Percentiles rank a stretch among this genome's conserved stretches.
These are phyloP conservation scores for Perccottus glenii DNA, from an alignment of 2,113 vertebrate genomes.

Conservation along the genomic window DNA sequence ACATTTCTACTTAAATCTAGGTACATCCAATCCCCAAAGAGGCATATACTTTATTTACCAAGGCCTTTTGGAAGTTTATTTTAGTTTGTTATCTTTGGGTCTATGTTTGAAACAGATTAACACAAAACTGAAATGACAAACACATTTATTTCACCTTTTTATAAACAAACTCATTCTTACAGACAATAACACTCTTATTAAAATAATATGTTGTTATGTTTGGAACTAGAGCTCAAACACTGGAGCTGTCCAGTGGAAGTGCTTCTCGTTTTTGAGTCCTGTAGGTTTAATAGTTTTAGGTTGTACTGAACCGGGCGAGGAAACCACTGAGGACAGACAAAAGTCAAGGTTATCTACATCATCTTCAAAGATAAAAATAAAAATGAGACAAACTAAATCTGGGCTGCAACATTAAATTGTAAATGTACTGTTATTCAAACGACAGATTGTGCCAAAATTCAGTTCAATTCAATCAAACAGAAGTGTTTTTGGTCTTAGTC, in stretches of 20 bases:
- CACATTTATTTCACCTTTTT: not conserved
- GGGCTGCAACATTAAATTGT: too few species aligned
- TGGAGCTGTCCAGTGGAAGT: slow-evolving; percentile 36
- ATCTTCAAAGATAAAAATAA: too few species aligned
- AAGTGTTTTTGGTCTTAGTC: too few species aligned
- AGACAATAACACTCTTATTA: not conserved
- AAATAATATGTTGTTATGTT: not conserved
- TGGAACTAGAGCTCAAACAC: not conserved
- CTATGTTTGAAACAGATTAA: not conserved
- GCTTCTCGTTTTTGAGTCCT: too few species aligned
- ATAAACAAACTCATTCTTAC: not conserved
- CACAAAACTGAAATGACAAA: not conserved
- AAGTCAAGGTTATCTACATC: not conserved
- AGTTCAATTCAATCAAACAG: too few species aligned
- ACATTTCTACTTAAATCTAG: too few species aligned
- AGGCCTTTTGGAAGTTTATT: too few species aligned
- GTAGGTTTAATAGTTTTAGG: not conserved
- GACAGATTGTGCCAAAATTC: too few species aligned
- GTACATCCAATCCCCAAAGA: too few species aligned
- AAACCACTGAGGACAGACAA: slow-evolving; percentile 73
- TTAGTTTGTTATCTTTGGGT: not conserved
- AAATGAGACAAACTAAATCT: not conserved
- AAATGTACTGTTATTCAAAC: too few species aligned
- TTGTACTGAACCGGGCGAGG: slow-evolving; percentile 82
- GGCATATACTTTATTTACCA: too few species aligned